A percentile compares a stretch with the other conserved stretches of the same genome.
Evolutionary conservation across 2,888 invertebrate genomes (phyloP).

Genomic region (Entomobrya multifasciata): DNA sequence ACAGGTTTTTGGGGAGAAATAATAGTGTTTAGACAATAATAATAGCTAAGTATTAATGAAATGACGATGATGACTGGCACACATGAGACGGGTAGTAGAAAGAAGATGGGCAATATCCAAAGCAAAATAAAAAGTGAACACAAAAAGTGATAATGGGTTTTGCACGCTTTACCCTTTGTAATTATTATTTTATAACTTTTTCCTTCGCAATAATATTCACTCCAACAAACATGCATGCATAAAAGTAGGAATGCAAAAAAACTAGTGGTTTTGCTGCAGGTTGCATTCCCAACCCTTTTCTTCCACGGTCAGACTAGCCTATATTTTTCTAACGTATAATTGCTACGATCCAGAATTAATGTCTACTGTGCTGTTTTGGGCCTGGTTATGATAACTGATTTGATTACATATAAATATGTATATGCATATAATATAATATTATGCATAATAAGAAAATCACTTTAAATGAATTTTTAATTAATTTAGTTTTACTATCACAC

Average conservation of each 20-base stretch:
- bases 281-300: slow-evolving; percentile 14
- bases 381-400: slow-evolving; percentile 45
- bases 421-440: no score
- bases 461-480: slow-evolving; percentile 49
- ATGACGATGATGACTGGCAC: not conserved
- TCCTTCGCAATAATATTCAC: no score
- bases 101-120: not conserved
- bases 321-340: not conserved
- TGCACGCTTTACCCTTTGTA: slow-evolving; percentile 42
- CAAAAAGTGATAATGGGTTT: slow-evolving; percentile 38
- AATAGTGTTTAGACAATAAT: slow-evolving; percentile 24
- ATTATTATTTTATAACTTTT: slow-evolving; percentile 44
- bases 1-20: slow-evolving; percentile 5
- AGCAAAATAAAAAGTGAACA: slow-evolving; percentile 3
- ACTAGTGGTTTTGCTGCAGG: not conserved
- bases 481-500: no score
- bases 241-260: not conserved
- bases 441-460: no score
- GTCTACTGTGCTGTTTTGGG: not conserved
- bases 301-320: not conserved
- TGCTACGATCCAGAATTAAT: slow-evolving; percentile 15
- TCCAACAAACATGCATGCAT: not conserved
- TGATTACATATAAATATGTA: no score
- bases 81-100: not conserved
- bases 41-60: slow-evolving; percentile 14